Evolutionary conservation across 2,888 invertebrate genomes (phyloP), one percentile per base, ranked within the genome.

Genomic region (Isotomurus palustris): DNA sequence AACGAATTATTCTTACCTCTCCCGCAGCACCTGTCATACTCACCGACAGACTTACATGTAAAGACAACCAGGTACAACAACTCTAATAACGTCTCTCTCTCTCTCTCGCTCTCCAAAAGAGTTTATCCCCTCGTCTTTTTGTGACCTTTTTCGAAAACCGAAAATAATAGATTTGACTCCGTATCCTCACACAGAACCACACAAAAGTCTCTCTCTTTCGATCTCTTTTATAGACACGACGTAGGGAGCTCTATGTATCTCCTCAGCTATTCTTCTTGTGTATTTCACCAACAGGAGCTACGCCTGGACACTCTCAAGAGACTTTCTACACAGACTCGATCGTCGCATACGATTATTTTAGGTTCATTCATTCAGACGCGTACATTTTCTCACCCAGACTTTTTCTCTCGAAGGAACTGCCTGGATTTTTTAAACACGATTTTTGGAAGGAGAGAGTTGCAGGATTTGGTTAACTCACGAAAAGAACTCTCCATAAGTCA

Each of bases 251-350:
- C n/a, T n/a, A n/a, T n/a, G n/a, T n/a, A n/a, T n/a, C n/a, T n/a
- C n/a, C 35, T 12, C 35, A 32, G 14, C 10, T 32, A 12, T 14
- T 32, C 35, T 12, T 32, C 43, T 43, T 24, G 24, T 21, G 43
- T 43, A 24, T 43, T 24, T 43, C 21, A 43, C 43, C 8, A 38
- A 38, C 38, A 38, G 38, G 38, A 38, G 38, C 38, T 38, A 38
- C 38, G 38, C 38, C 38, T 38, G 38, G 14, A 38, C n/a, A n/a
- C n/a, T n/a, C n/a, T n/a, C n/a, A n/a, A n/a, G n/a, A n/a, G n/a
- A n/a, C n/a, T n/a, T n/a, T n/a, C n/a, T n/a, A n/a, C n/a, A n/a
- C n/a, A n/a, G n/a, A n/a, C n/a, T n/a, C n/a, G n/a, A n/a, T n/a
- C n/a, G n/a, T n/a, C n/a, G n/a, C n/a, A n/a, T n/a, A n/a, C n/a